A percentile compares a stretch with the other conserved stretches of the same genome.
These are phyloP conservation scores for Chalcis sispes DNA, from an alignment of 2,888 invertebrate genomes.

Conservation along the genomic window DNA sequence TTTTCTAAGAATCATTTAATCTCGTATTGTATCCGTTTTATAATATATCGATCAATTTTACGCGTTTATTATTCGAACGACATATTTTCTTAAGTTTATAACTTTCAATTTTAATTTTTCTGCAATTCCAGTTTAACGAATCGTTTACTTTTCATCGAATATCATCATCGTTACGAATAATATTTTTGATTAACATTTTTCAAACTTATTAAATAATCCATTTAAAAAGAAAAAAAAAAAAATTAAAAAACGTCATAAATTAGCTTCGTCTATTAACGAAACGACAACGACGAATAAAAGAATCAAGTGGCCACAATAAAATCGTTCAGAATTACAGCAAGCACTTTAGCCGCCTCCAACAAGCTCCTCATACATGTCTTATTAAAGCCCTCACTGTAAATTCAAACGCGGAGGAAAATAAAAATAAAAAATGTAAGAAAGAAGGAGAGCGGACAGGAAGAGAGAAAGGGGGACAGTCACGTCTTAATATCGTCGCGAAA, in stretches of 20 bases:
- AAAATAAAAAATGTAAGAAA: too few species aligned
- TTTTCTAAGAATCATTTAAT: conserved; percentile 4
- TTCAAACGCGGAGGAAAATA: neutral
- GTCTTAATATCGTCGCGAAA: neutral
- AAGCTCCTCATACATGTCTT: conserved; percentile 14
- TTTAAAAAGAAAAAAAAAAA: neutral
- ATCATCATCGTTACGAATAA: neutral
- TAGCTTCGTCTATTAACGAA: neutral
- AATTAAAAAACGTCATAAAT: neutral
- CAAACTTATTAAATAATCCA: too few species aligned
- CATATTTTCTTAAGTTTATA: too few species aligned
- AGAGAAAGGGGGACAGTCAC: too few species aligned
- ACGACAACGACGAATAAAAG: too few species aligned
- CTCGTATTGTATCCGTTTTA: too few species aligned
- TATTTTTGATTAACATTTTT: too few species aligned
- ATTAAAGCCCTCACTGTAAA: conserved; percentile 25
- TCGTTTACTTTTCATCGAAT: neutral
- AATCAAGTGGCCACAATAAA: neutral
- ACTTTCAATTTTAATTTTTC: neutral
- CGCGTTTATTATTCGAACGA: neutral
- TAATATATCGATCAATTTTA: too few species aligned
- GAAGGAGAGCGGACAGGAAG: too few species aligned
- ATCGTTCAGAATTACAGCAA: neutral
- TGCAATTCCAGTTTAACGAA: neutral
- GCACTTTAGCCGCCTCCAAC: conserved; percentile 20